Percentiles rank a stretch among this genome's conserved stretches.
phyloP scores from a whole-genome alignment of 1,140 invertebrate species.

The Dreissena polymorpha region DNA sequence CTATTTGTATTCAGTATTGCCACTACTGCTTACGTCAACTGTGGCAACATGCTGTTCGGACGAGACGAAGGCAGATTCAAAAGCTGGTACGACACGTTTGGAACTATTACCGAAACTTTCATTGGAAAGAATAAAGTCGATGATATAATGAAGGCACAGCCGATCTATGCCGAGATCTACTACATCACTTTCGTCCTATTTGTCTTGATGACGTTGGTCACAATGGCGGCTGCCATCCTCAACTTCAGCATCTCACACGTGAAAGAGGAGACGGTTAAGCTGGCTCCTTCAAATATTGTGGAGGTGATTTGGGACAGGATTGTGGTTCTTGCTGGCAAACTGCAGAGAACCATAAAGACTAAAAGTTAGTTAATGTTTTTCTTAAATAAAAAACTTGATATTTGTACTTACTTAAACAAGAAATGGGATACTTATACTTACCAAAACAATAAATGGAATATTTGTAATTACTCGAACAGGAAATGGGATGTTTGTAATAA shows the following conservation, averaged over 20 bases:
- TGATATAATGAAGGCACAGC: slow-evolving; percentile 84
- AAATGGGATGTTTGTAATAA: too few species aligned
- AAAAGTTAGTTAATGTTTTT: not conserved
- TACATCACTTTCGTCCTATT: slow-evolving; percentile 88
- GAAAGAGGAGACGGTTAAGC: slow-evolving; percentile 36
- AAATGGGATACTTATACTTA: not conserved
- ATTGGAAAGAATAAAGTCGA: slow-evolving; percentile 89
- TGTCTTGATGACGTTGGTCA: slow-evolving; percentile 89
- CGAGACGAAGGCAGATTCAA: slow-evolving; percentile 61
- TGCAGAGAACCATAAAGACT: not conserved
- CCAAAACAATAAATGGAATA: not conserved
- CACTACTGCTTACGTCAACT: slow-evolving; percentile 66
- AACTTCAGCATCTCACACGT: slow-evolving; percentile 83
- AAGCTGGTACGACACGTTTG: slow-evolving; percentile 58
- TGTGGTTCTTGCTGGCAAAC: slow-evolving; percentile 45
- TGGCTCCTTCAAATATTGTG: slow-evolving; percentile 57
- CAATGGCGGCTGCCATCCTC: slow-evolving; percentile 91
- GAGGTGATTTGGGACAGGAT: slow-evolving; percentile 56
- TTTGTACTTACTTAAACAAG: not conserved
- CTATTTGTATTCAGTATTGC: slow-evolving; percentile 69
- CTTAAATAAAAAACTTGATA: not conserved
- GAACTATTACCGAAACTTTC: slow-evolving; percentile 78
- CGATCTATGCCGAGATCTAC: slow-evolving; percentile 87
- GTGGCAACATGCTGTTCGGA: slow-evolving; percentile 68
- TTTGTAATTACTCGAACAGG: not conserved